A percentile compares a stretch with the other conserved stretches of the same genome.
These are phyloP conservation scores for Prolemur simus DNA, from an alignment of 2,113 vertebrate genomes.

Conservation along the genomic window DNA sequence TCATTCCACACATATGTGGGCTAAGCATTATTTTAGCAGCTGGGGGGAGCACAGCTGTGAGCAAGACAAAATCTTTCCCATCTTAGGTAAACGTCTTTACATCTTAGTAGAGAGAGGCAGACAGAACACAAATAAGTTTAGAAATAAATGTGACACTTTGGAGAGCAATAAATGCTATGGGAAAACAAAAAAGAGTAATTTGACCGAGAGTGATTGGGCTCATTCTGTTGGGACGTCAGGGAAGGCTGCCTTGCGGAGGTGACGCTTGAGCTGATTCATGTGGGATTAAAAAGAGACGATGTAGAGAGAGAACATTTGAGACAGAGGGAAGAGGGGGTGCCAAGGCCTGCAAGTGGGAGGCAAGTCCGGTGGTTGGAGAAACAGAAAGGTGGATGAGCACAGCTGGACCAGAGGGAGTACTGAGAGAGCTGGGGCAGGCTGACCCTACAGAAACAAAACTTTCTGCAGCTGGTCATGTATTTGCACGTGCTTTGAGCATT, in stretches of 20 bases:
- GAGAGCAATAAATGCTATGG: neutral
- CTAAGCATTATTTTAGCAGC: neutral
- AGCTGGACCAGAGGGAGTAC: neutral
- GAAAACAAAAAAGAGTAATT: neutral
- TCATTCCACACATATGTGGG: neutral
- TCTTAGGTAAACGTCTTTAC: neutral
- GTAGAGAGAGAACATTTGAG: neutral
- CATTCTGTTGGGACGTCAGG: neutral
- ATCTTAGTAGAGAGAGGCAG: neutral
- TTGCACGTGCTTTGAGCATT: neutral
- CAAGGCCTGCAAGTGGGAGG: neutral
- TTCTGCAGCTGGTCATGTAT: accelerated
- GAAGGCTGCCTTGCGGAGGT: neutral
- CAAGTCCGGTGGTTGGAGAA: neutral
- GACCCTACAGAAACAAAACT: neutral
- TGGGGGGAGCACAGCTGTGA: neutral
- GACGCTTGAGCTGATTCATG: neutral
- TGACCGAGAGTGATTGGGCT: neutral
- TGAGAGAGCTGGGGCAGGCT: neutral
- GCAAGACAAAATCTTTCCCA: neutral
- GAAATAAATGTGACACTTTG: neutral
- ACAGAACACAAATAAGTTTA: neutral
- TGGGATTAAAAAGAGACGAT: neutral
- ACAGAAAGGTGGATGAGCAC: neutral
- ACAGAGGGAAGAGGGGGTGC: neutral